Evolutionary conservation across 2,797 vertebrate species (phyloP), one percentile per base, ranked within the genome.

Genomic region (Scomberomorus guttatus): DNA sequence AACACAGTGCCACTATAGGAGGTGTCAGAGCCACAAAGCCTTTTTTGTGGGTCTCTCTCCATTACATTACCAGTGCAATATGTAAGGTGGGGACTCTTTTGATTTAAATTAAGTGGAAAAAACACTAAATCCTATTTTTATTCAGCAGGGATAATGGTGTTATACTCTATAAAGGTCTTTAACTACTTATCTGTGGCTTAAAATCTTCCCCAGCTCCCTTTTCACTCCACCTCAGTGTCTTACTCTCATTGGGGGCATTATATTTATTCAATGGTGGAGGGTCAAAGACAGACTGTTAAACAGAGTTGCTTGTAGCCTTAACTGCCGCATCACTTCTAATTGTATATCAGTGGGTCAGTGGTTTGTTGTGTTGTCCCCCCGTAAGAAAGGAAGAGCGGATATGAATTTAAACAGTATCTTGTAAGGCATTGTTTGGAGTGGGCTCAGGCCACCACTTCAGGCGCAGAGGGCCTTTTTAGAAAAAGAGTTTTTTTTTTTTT

Each of bases 71-170:
- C 96, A 95, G 94, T 94, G 97, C 97, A 98, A 99, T 98, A 98
- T 97, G 97, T 98, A 99, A 99, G 97, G 97, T 97, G 97, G 97
- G 95, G 92, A 97, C 96, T 97, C 97, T 98, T 98, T 99, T 99
- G 97, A 98, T 97, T 97, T 95, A 97, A 98, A 99, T 99, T 98
- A 98, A 99, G 97, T 98, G 97, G 97, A 98, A 98, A 96, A 99
- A 98, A 97, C 97, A 99, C 98, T 99, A 98, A 98, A 98, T 98
- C 97, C 97, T 97, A 97, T 97, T 98, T 96, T 98, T 96, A 98
- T 97, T 97, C 91, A 96, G 95, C 95, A 93, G 95, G 95, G 94
- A 96, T 96, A 97, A 98, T 97, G 94, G 96, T 90, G 92, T 94
- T 95, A 95, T 95, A 95, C 95, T 95, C 95, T 92, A 95, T 96